These are phyloP conservation scores for Scrobipalpa costella DNA, from an alignment of 2,888 invertebrate species.

Conservation along the genomic window DNA sequence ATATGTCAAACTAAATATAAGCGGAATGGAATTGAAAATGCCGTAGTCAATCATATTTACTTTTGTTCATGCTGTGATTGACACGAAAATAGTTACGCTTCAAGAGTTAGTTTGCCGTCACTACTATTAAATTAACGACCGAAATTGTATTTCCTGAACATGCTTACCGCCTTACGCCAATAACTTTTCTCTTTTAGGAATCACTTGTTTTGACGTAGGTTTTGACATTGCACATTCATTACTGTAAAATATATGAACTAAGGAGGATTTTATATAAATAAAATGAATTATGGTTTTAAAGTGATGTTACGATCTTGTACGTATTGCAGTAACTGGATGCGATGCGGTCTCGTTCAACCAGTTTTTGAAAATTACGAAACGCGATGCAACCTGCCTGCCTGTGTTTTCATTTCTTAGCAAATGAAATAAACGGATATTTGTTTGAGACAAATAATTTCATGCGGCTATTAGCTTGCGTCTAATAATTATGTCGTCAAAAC, in stretches of 20 bases:
- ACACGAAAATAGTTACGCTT: neutral
- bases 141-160: no score
- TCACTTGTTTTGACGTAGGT: neutral
- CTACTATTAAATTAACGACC: no score
- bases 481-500: no score
- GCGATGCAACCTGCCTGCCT: constrained; percentile 13
- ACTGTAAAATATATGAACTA: neutral
- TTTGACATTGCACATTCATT: neutral
- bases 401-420: constrained; percentile 3
- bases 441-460: constrained; percentile 23
- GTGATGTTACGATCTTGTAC: constrained; percentile 7
- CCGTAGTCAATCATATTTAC: neutral
- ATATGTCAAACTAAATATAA: no score
- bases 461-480: neutral
- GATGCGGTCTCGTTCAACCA: constrained; percentile 17
- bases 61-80: neutral
- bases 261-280: neutral
- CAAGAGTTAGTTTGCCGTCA: no score
- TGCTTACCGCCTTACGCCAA: no score
- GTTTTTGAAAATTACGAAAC: constrained; percentile 26
- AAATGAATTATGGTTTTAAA: neutral
- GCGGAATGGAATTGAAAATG: no score
- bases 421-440: neutral
- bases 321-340: neutral
- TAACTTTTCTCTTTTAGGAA: no score